These are phyloP conservation scores for Coenonympha glycerion DNA, from an alignment of 2,888 invertebrate genomes.

Conservation along the genomic window DNA sequence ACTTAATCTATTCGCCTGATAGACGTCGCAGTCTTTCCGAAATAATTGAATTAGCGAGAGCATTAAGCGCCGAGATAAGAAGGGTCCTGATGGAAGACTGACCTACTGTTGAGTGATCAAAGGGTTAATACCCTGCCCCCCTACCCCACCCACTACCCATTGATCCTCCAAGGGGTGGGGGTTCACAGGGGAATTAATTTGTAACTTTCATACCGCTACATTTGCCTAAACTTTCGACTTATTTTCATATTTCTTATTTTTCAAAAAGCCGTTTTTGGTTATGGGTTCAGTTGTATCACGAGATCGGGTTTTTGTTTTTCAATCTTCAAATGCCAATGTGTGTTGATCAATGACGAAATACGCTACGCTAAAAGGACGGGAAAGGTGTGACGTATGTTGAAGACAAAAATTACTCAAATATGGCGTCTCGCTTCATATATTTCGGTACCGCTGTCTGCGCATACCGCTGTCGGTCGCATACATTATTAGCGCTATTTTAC, in stretches of 20 bases:
- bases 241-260: constrained; percentile 2
- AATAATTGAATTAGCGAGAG: constrained; percentile 20
- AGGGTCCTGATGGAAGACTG: constrained; percentile 19
- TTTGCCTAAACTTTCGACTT: constrained; percentile 6
- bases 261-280: background rate
- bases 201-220: constrained; percentile 20
- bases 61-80: constrained; percentile 16
- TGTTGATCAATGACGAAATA: too few species aligned
- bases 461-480: too few species aligned
- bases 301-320: too few species aligned
- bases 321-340: too few species aligned
- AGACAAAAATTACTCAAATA: too few species aligned
- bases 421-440: too few species aligned
- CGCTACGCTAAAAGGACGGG: too few species aligned
- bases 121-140: constrained; percentile 19
- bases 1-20: too few species aligned
- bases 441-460: too few species aligned
- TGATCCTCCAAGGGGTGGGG: background rate
- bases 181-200: constrained; percentile 22
- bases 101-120: constrained; percentile 22
- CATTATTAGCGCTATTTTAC: too few species aligned
- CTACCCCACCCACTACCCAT: background rate
- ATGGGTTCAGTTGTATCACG: too few species aligned
- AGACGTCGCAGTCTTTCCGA: background rate
- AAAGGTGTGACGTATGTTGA: too few species aligned